Evolutionary conservation across 2,888 invertebrate genomes (phyloP), one percentile per base, ranked within the genome.

Genomic region (Drosophila tripunctata): DNA sequence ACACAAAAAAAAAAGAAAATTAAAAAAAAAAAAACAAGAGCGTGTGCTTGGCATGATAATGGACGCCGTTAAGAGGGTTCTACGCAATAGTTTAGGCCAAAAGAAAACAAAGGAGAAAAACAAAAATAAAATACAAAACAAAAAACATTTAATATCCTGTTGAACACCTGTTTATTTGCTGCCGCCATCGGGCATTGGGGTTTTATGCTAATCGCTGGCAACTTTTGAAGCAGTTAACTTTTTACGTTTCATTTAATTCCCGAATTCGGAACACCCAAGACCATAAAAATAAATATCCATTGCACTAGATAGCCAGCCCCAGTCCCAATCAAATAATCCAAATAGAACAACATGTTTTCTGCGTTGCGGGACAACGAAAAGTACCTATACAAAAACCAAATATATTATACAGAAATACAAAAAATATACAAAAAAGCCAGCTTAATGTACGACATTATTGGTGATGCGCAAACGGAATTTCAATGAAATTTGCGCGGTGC

Each of bases 361-460:
- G 33, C 22, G 51, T 36, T 64, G 48, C 35, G 19, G 33, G 47
- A 15, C 14, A 48, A 35, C 27, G 62, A 55, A 50, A 31, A 44
- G 38, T 24, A 48, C 31, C n/a, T n/a, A n/a, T n/a, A 47, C 12
- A 21, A 60, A 24, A 48, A 21, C n/a, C 50, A 24, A 40, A 48
- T 44, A 62, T 36, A 47, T 47, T 60, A 65, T 56, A 41, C 47
- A 41, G 58, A 19, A 38, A 51, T 44, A 43, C 61, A 62, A 62
- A 19, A 30, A 58, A 38, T 41, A 56, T 33, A 66, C 17, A 41
- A 51, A 73, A 61, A 63, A 48, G 47, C 22, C 64, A 73, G 70
- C 65, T 76, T 77, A 77, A 81, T 83, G 81, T 78, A 70, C 71
- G 71, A 84, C 84, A 84, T 84, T 84, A 84, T 84, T 72, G 85